Conservation (phyloP, 1,140 invertebrate genomes). For the Gonatopus flavifemur region DNA sequence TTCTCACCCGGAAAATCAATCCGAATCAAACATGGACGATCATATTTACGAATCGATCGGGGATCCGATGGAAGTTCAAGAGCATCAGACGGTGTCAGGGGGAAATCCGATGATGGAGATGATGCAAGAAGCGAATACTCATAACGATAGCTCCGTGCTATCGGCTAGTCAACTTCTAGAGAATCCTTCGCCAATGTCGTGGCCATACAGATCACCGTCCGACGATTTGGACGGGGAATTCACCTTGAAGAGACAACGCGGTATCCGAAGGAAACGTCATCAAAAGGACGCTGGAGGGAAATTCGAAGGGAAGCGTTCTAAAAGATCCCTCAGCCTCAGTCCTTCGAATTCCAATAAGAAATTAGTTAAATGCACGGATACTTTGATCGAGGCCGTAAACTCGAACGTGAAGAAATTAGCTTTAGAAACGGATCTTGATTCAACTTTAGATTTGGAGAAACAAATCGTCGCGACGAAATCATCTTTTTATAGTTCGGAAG, state of each 20-base stretch:
- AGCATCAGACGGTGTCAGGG: no score
- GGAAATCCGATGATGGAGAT: background rate
- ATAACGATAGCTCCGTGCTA: constrained; percentile 52
- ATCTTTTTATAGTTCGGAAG: constrained; percentile 16
- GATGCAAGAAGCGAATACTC: constrained; percentile 22
- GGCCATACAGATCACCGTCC: constrained; percentile 45
- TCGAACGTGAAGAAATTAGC: constrained; percentile 46
- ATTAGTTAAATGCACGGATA: constrained; percentile 8
- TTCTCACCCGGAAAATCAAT: constrained; percentile 7
- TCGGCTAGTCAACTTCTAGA: constrained; percentile 55
- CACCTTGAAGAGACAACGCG: constrained; percentile 52
- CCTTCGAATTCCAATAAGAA: constrained; percentile 22
- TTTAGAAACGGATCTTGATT: constrained; percentile 51
- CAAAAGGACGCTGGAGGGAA: constrained; percentile 37
- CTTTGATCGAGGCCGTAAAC: constrained; percentile 46
- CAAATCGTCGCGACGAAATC: constrained; percentile 8
- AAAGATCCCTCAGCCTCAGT: constrained; percentile 36
- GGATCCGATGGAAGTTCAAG: no score
- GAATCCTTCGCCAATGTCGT: constrained; percentile 52
- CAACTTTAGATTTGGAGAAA: constrained; percentile 32
- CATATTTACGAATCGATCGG: constrained; percentile 43
- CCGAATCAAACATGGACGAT: constrained; percentile 9
- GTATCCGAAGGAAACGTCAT: constrained; percentile 51
- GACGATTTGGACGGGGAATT: constrained; percentile 52
- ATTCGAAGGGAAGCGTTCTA: constrained; percentile 35